A percentile compares a stretch with the other conserved stretches of the same genome.
Conservation (phyloP, 2,113 vertebrate species). For the Lepidothrix coronata region DNA sequence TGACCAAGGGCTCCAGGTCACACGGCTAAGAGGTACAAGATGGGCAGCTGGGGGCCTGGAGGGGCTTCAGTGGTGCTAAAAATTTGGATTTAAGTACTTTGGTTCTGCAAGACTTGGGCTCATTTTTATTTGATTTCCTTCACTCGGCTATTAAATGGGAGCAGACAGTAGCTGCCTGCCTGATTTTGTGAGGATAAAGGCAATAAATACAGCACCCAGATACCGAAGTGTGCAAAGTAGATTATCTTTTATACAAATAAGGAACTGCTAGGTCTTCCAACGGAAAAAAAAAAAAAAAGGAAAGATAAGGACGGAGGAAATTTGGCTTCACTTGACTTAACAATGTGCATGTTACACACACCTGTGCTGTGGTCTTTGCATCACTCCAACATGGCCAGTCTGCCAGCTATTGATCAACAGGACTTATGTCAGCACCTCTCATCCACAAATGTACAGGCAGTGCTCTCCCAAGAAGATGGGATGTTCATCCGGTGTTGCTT, state of each 20-base stretch:
- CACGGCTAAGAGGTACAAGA: neutral
- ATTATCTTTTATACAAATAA: neutral
- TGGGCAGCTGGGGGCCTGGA: neutral
- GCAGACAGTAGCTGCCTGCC: neutral
- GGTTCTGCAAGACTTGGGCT: neutral
- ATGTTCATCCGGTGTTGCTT: neutral
- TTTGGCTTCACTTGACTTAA: neutral
- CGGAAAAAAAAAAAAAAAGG: neutral
- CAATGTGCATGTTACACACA: neutral
- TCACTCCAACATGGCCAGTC: neutral
- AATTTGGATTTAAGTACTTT: neutral
- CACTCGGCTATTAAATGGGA: neutral
- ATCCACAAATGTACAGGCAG: neutral
- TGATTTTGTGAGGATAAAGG: neutral
- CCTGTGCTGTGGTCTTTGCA: neutral
- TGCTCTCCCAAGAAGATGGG: neutral
- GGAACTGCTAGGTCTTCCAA: neutral
- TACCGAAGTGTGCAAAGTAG: neutral
- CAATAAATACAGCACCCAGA: neutral
- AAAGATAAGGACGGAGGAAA: neutral
- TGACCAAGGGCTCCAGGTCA: neutral
- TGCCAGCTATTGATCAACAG: neutral
- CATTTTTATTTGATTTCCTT: neutral
- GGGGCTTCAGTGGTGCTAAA: neutral
- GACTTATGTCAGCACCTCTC: neutral